phyloP scores from a whole-genome alignment of 2,797 vertebrate genomes.

The Argyrosomus regius region DNA sequence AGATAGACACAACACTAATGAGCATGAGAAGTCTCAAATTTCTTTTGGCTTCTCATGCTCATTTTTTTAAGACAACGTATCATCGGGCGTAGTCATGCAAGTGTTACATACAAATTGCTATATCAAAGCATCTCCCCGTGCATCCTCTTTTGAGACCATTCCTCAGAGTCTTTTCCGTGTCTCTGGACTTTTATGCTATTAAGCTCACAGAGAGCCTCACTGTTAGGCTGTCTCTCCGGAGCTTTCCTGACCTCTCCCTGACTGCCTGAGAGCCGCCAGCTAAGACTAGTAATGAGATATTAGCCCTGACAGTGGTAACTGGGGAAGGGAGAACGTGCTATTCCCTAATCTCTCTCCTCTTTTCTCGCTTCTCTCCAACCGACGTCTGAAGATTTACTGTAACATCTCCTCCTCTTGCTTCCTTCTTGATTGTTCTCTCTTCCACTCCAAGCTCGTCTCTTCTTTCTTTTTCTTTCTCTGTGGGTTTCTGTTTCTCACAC shows the following conservation, averaged over 20 bases:
- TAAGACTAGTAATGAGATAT: constrained; percentile 74
- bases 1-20: neutral
- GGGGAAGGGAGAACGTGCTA: constrained; percentile 42
- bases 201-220: constrained; percentile 49
- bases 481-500: neutral
- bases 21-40: neutral
- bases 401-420: neutral
- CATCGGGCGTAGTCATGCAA: constrained; percentile 3
- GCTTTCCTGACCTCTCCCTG: constrained; percentile 73
- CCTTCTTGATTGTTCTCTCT: neutral
- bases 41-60: neutral
- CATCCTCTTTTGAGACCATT: constrained; percentile 27
- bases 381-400: constrained; percentile 19
- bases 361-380: constrained; percentile 15
- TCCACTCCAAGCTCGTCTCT: neutral
- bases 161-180: constrained; percentile 35
- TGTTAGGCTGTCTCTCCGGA: constrained; percentile 54
- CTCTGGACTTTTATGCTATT: constrained; percentile 56
- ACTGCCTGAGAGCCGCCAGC: constrained; percentile 65
- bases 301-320: constrained; percentile 60
- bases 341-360: constrained; percentile 47
- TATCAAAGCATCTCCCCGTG: constrained; percentile 22
- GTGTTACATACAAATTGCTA: constrained; percentile 11
- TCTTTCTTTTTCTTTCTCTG: neutral
- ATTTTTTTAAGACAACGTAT: neutral